Base-by-base conservation (phyloP, 2,113 vertebrate genomes). In the Rana temporaria region DNA sequence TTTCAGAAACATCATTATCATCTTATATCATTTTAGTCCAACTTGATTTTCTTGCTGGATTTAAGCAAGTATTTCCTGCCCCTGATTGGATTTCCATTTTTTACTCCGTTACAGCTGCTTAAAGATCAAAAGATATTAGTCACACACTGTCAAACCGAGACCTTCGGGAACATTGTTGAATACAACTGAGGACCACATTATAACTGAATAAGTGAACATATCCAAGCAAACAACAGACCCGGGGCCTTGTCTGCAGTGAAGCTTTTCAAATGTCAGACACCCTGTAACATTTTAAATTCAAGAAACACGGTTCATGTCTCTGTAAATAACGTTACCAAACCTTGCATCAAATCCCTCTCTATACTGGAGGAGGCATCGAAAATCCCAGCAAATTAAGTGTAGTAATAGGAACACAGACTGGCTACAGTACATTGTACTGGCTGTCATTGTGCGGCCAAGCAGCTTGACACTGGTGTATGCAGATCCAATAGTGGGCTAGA, bases 91-190 rank as follows among this genome's bases (percentile, higher is more conserved):
- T 73, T 73, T 73, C 69, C 26, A 64, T 81, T 87, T 55, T 74
- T 84, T 65, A 67, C 65, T 78, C 70, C 66, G 85, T 76, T 64
- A 52, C 57, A 85, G 84, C 74, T 69, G 85, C 64, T 67, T 68
- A 73, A 66, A 85, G 69, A 84, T 78, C 77, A 68, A 62, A 69
- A 86, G 85, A 90, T 90, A 87, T 91, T 86, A 90, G 85, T 84
- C 83, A 86, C 87, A 88, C 90, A 88, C 90, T 89, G 87, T 84
- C 68, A 81, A 65, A 65, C 79, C 18, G 60, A 64, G 60, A 73
- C 79, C 79, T 73, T 81, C 60, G 79, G 79, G 79, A 81, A 73
- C 59, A 72, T 81, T 81, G 69, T 73, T 48, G 79, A 73, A 81
- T 73, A 64, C 24, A 81, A 73, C 79, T 56, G 79, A 73, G 79